phyloP scores from a whole-genome alignment of 2,113 vertebrate species.

The Mustela lutreola region DNA sequence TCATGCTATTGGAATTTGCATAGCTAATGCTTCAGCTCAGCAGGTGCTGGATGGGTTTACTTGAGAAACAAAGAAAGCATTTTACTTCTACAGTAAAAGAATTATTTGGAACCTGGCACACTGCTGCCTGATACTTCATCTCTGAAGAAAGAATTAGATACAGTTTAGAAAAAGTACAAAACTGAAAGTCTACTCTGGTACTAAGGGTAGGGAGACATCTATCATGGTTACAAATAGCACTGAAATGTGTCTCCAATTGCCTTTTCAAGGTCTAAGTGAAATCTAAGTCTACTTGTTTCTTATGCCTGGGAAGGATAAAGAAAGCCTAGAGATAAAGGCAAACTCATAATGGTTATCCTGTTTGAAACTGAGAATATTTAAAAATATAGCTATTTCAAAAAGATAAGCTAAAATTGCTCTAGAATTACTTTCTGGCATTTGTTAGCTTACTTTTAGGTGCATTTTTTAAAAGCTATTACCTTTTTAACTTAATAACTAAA shows the following conservation, averaged over 20 bases:
- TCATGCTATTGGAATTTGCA: constrained; percentile 40
- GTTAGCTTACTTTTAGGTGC: background rate
- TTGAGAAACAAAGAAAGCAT: constrained; percentile 78
- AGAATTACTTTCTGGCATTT: constrained; percentile 3
- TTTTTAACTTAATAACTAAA: constrained; percentile 48
- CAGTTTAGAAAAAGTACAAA: constrained; percentile 23
- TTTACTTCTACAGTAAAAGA: constrained; percentile 62
- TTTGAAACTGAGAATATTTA: constrained; percentile 75
- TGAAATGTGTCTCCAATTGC: constrained; percentile 52
- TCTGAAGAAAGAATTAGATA: constrained; percentile 71
- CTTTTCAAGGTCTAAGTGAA: constrained; percentile 63
- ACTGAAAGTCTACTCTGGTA: constrained; percentile 58
- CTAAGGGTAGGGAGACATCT: background rate
- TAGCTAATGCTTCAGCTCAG: constrained; percentile 41
- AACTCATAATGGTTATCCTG: background rate
- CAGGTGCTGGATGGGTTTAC: constrained; percentile 64
- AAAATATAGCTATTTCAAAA: constrained; percentile 62
- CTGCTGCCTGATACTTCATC: constrained; percentile 61
- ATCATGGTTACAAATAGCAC: constrained; percentile 54
- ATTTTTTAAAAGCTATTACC: background rate
- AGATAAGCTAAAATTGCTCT: constrained; percentile 43
- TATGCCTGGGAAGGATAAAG: constrained; percentile 27
- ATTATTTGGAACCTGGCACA: constrained; percentile 58
- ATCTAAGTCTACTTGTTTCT: constrained; percentile 65
- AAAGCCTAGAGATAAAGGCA: constrained; percentile 56